Evolutionary conservation across 2,113 vertebrate species (phyloP).

Genomic region (Dasypus novemcinctus): DNA sequence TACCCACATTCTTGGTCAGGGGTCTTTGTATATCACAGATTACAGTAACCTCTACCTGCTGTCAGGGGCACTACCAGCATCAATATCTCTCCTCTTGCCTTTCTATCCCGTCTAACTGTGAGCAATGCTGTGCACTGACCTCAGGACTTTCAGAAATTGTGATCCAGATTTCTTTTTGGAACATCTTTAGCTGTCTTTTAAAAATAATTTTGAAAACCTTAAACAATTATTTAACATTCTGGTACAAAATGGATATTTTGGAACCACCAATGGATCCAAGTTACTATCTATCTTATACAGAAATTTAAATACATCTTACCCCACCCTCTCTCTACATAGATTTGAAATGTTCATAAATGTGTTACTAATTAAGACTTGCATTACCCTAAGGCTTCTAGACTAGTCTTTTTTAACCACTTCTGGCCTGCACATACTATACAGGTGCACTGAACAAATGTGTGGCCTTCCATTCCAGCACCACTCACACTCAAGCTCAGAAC

Average conservation of each 20-base stretch:
- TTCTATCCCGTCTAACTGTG: neutral
- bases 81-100: neutral
- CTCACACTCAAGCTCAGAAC: neutral
- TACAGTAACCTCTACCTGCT: neutral
- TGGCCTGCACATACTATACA: neutral
- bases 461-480: neutral
- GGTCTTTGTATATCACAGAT: neutral
- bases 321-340: neutral
- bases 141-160: conserved; percentile 28
- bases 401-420: neutral
- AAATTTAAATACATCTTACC: neutral
- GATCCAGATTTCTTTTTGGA: conserved; percentile 14
- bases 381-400: neutral
- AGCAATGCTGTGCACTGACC: neutral
- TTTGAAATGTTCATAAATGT: neutral
- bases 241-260: neutral
- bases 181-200: neutral
- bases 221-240: neutral
- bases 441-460: neutral
- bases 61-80: neutral
- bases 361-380: neutral
- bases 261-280: neutral
- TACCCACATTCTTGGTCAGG: neutral
- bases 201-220: neutral
- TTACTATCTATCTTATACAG: neutral